These are phyloP conservation scores for Lepus townsendii DNA, from an alignment of 2,797 vertebrate species.

Conservation along the genomic window DNA sequence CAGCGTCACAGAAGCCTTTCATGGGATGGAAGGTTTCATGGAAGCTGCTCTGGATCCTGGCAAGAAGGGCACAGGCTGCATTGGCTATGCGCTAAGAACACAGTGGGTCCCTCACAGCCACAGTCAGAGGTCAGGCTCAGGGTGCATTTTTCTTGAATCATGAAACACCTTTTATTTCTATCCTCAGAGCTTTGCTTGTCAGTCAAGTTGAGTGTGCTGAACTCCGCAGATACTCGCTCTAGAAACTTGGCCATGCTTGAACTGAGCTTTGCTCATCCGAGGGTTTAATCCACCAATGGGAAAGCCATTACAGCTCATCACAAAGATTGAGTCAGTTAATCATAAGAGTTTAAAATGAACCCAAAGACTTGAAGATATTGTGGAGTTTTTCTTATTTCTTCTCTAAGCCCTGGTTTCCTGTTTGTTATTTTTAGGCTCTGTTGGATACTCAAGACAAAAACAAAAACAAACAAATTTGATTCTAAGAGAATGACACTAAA, in stretches of 20 bases:
- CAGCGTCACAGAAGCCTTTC: neutral
- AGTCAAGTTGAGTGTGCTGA: neutral
- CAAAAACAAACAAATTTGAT: neutral
- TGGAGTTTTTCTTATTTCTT: constrained; percentile 30
- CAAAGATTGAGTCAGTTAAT: neutral
- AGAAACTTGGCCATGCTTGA: neutral
- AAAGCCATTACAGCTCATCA: neutral
- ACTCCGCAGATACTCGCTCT: neutral
- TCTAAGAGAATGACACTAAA: neutral
- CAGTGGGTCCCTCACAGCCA: neutral
- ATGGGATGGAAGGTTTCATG: neutral
- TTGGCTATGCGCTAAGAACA: neutral
- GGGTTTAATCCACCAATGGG: neutral
- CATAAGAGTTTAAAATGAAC: neutral
- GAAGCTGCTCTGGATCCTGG: neutral
- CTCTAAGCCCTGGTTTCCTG: neutral
- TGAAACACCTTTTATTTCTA: constrained; percentile 10
- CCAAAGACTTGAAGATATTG: neutral
- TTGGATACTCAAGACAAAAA: neutral
- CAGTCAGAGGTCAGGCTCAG: neutral
- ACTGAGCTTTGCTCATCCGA: neutral
- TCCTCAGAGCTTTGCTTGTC: neutral
- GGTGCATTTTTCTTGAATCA: neutral
- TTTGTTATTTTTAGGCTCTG: neutral
- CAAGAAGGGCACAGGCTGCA: neutral